Evolutionary conservation across 1,140 invertebrate genomes (phyloP).

Genomic region (Sycophaga agraensis): DNA sequence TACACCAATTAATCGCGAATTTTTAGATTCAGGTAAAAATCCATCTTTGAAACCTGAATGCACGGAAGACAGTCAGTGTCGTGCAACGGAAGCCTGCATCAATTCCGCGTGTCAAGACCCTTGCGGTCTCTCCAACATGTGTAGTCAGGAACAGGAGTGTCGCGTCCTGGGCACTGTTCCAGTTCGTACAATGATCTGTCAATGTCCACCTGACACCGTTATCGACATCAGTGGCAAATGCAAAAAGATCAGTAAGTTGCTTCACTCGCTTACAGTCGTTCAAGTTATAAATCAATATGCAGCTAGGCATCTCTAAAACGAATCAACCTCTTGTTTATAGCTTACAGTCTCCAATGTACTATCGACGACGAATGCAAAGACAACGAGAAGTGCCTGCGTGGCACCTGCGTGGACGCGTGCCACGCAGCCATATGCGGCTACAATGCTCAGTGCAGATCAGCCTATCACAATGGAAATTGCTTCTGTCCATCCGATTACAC

Average conservation of each 20-base stretch:
- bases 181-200: conserved; percentile 77
- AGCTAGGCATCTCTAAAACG: too few species aligned
- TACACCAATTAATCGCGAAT: too few species aligned
- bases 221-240: conserved; percentile 66
- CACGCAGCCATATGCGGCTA: conserved; percentile 75
- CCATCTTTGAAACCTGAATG: conserved; percentile 64
- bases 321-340: neutral
- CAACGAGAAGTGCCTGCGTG: conserved; percentile 71
- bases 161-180: conserved; percentile 76
- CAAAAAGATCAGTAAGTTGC: conserved; percentile 60
- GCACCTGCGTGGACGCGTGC: conserved; percentile 79
- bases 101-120: conserved; percentile 76
- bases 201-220: conserved; percentile 75
- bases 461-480: conserved; percentile 75
- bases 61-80: conserved; percentile 73
- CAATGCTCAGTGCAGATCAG: conserved; percentile 79
- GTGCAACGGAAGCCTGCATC: conserved; percentile 72
- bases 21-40: conserved; percentile 29
- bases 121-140: conserved; percentile 69
- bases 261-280: too few species aligned
- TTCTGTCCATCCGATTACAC: conserved; percentile 75
- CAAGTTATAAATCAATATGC: neutral
- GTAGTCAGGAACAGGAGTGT: conserved; percentile 74
- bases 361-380: conserved; percentile 73
- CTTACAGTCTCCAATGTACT: conserved; percentile 59